phyloP scores from a whole-genome alignment of 1,140 invertebrate species.

The Pygmarrhopalites habei region DNA sequence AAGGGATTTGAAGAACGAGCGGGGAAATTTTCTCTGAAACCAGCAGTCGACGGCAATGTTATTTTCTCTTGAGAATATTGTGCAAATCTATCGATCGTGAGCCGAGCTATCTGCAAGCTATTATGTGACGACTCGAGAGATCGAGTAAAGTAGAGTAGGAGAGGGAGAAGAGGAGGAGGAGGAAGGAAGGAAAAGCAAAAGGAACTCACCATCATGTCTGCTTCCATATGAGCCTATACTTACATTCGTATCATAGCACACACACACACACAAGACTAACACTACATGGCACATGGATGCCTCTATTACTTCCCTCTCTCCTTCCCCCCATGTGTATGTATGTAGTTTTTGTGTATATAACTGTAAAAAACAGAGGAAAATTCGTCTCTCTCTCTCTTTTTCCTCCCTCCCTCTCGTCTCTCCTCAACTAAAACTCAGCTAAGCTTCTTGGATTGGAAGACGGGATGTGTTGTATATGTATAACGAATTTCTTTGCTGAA shows the following conservation, averaged over 20 bases:
- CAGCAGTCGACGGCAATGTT: background rate
- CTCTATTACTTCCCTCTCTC: background rate
- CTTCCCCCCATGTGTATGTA: background rate
- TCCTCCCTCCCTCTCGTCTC: too few species aligned
- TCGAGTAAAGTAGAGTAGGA: constrained; percentile 1
- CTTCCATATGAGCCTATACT: background rate
- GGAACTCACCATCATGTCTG: background rate
- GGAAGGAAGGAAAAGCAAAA: constrained; percentile 4
- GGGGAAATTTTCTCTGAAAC: constrained; percentile 1
- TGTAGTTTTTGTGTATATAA: too few species aligned
- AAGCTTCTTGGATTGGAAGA: background rate
- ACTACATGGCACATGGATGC: background rate
- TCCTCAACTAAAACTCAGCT: background rate
- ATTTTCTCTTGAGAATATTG: constrained; percentile 34
- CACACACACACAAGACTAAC: background rate
- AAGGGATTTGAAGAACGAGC: background rate
- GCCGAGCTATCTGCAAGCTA: constrained; percentile 28
- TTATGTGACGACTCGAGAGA: constrained; percentile 26
- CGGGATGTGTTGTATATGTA: constrained; percentile 1
- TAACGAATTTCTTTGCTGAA: constrained; percentile 12
- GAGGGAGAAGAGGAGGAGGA: constrained; percentile 2
- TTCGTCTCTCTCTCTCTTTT: background rate
- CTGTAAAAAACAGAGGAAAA: background rate
- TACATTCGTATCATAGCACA: too few species aligned
- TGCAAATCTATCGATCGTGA: constrained; percentile 33